These are phyloP conservation scores for Choloepus didactylus DNA, from an alignment of 2,797 vertebrate species.

Conservation along the genomic window DNA sequence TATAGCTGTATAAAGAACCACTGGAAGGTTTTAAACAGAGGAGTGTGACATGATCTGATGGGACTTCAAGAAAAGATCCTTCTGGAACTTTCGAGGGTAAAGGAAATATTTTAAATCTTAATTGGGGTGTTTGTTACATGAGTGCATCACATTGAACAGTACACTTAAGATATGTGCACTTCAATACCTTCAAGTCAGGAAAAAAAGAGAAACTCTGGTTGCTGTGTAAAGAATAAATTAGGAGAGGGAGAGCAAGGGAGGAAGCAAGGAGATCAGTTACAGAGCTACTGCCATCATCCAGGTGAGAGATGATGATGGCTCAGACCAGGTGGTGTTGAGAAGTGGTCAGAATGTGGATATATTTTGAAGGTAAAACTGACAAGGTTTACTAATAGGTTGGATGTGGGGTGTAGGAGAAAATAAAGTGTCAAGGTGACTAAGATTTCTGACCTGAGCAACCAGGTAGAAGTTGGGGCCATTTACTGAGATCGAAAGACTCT, in stretches of 20 bases:
- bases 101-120: constrained; percentile 26
- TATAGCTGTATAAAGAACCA: too few relatives aligned
- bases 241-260: not conserved
- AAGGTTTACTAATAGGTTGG: not conserved
- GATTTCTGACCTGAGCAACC: not conserved
- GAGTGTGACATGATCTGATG: not conserved
- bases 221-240: not conserved
- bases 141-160: not conserved
- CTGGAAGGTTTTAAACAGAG: not conserved
- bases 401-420: not conserved
- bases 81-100: not conserved
- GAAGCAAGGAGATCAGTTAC: not conserved
- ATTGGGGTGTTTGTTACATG: not conserved
- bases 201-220: not conserved
- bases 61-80: constrained; percentile 11
- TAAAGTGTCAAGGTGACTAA: not conserved
- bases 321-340: too few relatives aligned
- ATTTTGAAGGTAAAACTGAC: constrained; percentile 24
- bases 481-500: not conserved
- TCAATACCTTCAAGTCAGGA: not conserved
- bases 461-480: not conserved
- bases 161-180: not conserved
- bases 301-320: not conserved
- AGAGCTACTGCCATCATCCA: not conserved
- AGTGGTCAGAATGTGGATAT: not conserved